phyloP scores from a whole-genome alignment of 2,113 vertebrate genomes.

The Microcebus griseorufus region DNA sequence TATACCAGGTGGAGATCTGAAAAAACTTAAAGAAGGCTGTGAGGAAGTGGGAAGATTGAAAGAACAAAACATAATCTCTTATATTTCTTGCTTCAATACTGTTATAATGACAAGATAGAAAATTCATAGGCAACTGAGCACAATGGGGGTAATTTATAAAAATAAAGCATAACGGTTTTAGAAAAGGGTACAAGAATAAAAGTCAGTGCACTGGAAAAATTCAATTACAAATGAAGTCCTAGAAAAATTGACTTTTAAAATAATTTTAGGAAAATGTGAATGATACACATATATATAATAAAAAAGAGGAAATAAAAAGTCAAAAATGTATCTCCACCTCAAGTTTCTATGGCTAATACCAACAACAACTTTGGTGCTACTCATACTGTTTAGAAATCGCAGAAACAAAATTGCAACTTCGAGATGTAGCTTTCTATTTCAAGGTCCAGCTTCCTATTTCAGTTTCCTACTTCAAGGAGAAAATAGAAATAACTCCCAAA shows the following conservation, averaged over 20 bases:
- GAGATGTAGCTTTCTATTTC: background rate
- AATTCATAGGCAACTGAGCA: background rate
- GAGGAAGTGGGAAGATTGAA: background rate
- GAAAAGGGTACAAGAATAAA: background rate
- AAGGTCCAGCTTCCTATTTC: background rate
- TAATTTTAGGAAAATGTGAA: background rate
- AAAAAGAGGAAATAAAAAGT: background rate
- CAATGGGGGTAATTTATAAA: background rate
- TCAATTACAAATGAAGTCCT: background rate
- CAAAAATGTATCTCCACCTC: background rate
- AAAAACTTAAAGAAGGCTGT: background rate
- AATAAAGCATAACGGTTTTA: background rate
- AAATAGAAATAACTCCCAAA: background rate
- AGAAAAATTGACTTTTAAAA: conserved; percentile 6
- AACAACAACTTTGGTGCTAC: background rate
- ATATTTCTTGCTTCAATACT: background rate
- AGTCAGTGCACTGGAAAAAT: background rate
- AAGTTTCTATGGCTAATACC: background rate
- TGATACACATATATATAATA: background rate
- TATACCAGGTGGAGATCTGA: background rate
- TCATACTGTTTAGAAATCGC: background rate
- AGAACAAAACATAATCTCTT: background rate
- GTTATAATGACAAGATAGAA: background rate
- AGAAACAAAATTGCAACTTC: background rate
- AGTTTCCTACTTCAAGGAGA: conserved; percentile 12